Evolutionary conservation across 2,888 invertebrate genomes (phyloP).

Genomic region (Gastracanthus pulcherrimus): DNA sequence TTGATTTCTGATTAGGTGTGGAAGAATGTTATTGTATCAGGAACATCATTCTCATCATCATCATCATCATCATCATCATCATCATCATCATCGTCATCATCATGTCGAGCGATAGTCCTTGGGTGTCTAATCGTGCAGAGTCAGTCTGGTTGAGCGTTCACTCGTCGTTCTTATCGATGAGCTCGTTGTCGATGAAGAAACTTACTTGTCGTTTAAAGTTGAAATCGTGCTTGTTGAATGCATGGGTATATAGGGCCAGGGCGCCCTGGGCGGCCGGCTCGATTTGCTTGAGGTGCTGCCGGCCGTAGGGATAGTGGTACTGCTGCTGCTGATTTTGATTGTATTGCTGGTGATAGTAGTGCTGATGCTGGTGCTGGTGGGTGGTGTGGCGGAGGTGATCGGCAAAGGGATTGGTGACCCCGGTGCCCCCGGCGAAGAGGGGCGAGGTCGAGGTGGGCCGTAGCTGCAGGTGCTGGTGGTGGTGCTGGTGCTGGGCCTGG

Average conservation of each 20-base stretch:
- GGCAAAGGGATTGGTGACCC: slow-evolving; percentile 73
- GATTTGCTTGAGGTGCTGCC: slow-evolving; percentile 73
- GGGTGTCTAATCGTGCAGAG: background rate
- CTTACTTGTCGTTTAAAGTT: slow-evolving; percentile 91
- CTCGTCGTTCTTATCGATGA: slow-evolving; percentile 84
- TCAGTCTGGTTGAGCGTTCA: slow-evolving; percentile 41
- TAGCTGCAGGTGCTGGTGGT: slow-evolving; percentile 65
- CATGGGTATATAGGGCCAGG: slow-evolving; percentile 78
- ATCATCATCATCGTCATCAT: slow-evolving; percentile 15
- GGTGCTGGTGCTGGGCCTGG: slow-evolving; percentile 59
- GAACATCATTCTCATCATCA: background rate
- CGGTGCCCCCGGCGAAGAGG: slow-evolving; percentile 63
- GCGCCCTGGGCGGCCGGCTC: slow-evolving; percentile 74
- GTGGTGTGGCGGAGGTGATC: slow-evolving; percentile 65
- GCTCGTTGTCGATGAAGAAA: slow-evolving; percentile 90
- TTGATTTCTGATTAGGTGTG: too few relatives aligned
- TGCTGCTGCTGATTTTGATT: slow-evolving; percentile 61
- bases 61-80: background rate
- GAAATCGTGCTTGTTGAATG: slow-evolving; percentile 82
- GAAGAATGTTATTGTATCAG: too few relatives aligned
- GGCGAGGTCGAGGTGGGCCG: slow-evolving; percentile 55
- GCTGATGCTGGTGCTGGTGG: slow-evolving; percentile 74
- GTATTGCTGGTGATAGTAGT: slow-evolving; percentile 63
- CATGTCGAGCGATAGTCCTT: slow-evolving; percentile 9
- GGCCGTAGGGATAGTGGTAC: slow-evolving; percentile 65